Evolutionary conservation across 1,140 invertebrate species (phyloP), one percentile per base, ranked within the genome.

Genomic region (Drosophila orena): DNA sequence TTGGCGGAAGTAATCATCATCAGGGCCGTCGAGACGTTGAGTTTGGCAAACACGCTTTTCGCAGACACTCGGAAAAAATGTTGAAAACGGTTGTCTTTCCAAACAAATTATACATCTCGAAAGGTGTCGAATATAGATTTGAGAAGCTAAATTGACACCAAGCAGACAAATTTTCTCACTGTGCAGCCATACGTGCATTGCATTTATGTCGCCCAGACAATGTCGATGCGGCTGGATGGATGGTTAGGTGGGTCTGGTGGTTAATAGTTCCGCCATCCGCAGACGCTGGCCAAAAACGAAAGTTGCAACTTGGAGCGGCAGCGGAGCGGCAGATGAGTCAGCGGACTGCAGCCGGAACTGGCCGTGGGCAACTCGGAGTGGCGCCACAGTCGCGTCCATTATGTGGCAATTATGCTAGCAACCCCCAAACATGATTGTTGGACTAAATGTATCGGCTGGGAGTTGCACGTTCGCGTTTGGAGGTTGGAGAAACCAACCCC

Each of bases 321-420:
- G 14, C 37, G 15, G 17, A 58, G 70, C 49, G 40, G 73, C 53
- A 76, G 73, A 62, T 75, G 70, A 44, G 64, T 58, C 71, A 81
- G 17, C 30, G 42, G 42, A 76, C 46, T 74, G 81, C 68, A 77
- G 74, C 56, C 69, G 81, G 81, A 86, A 81, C 81, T 80, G 37
- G 47, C 42, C 62, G 10, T 11, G 10, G 35, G 17, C 40, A 14
- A 6, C 15, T 40, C 37, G 20, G 62, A 71, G 44, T 69, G 77
- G 70, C 62, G 59, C 76, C 57, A 30, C 38, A 61, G 40, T 49
- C 42, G 43, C 37, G 57, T 40, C 52, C 74, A 85, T 85, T 85
- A 85, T 81, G 77, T 85, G 79, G 81, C 81, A 85, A 85, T 85
- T 85, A 85, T 86, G 74, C 54, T 38, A 57, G 65, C 80, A 79